Conservation (phyloP, 2,113 vertebrate genomes). For the Odocoileus hemionus region DNA sequence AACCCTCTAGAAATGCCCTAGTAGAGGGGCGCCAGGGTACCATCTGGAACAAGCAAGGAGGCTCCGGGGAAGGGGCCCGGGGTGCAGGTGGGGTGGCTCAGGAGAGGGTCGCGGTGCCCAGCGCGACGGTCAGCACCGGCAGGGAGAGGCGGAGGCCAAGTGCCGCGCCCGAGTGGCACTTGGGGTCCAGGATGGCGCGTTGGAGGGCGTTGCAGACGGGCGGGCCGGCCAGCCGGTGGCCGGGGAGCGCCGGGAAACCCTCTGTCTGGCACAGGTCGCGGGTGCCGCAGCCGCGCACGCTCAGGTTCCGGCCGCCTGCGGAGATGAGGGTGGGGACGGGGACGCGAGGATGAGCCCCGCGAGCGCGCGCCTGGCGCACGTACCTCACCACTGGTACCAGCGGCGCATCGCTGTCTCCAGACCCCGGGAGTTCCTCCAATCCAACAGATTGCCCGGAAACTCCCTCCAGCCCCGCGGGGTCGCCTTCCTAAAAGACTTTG, state of each 20-base stretch:
- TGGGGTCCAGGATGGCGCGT: not conserved
- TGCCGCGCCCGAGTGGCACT: not conserved
- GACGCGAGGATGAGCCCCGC: accelerated
- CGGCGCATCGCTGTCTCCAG: accelerated
- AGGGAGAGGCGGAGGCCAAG: not conserved
- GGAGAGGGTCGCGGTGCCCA: accelerated
- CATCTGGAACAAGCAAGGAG: not conserved
- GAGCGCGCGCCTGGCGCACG: not conserved
- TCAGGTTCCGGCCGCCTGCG: not conserved
- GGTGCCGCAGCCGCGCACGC: not conserved
- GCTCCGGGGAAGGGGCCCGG: accelerated
- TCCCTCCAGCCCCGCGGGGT: not conserved
- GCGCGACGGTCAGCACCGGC: not conserved
- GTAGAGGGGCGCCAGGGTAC: not conserved
- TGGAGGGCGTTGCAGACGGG: not conserved
- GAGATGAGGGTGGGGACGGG: accelerated
- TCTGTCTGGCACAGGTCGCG: not conserved
- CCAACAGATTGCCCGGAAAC: not conserved
- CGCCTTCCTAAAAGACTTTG: not conserved
- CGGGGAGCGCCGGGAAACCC: not conserved
- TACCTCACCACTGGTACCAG: accelerated
- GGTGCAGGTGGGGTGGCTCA: not conserved
- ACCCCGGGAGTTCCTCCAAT: not conserved
- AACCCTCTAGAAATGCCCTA: not conserved
- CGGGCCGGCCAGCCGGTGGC: not conserved